Conservation (phyloP, 2,888 invertebrate species). For the Macroteleia sp. region DNA sequence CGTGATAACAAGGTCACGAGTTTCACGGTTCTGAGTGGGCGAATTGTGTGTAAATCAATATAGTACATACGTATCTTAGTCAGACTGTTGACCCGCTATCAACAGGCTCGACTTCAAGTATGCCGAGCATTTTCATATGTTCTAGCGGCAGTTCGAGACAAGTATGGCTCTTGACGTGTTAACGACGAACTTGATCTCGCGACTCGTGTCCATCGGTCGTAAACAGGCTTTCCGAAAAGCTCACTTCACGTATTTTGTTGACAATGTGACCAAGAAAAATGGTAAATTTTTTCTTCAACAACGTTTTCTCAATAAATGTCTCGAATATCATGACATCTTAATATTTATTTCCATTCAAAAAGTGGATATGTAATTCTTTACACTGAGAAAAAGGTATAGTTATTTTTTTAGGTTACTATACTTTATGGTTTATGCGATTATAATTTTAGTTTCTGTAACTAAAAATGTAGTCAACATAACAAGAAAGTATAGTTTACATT, state of each 20-base stretch:
- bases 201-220: constrained; percentile 41
- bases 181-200: constrained; percentile 39
- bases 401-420: too few species aligned
- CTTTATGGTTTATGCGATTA: too few species aligned
- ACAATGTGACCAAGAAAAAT: constrained; percentile 63
- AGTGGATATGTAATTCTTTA: too few species aligned
- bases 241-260: constrained; percentile 77
- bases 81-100: constrained; percentile 70
- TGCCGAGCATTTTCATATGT: constrained; percentile 67
- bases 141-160: constrained; percentile 28
- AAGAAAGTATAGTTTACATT: too few species aligned
- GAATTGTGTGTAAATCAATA: constrained; percentile 77
- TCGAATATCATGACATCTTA: neutral
- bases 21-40: constrained; percentile 37
- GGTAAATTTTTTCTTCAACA: constrained; percentile 50
- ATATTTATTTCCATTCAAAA: too few species aligned
- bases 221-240: constrained; percentile 68
- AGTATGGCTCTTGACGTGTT: constrained; percentile 71
- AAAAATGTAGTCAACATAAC: too few species aligned
- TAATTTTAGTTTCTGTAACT: too few species aligned
- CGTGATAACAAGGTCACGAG: constrained; percentile 56
- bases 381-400: too few species aligned
- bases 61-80: constrained; percentile 36
- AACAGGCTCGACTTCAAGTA: constrained; percentile 24
- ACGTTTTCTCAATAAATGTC: neutral